Percentiles rank a stretch among this genome's conserved stretches.
phyloP scores from a whole-genome alignment of 2,797 vertebrate genomes.

The Xiphorhynchus erythropygius region DNA sequence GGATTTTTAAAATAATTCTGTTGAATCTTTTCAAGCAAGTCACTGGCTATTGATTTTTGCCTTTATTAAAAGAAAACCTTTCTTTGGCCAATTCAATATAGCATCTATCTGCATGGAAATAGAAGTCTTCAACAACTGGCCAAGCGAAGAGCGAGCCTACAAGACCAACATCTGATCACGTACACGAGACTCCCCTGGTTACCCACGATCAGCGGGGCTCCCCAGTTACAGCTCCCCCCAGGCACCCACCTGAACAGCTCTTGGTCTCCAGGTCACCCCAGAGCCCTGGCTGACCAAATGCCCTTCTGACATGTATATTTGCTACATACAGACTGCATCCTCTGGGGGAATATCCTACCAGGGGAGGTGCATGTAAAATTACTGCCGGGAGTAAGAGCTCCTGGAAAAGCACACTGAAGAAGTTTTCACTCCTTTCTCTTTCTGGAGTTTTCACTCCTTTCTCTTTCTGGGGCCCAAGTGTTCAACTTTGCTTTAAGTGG shows the following conservation, averaged over 20 bases:
- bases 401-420: neutral
- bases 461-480: neutral
- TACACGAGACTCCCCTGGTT: neutral
- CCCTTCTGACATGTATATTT: neutral
- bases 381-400: neutral
- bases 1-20: neutral
- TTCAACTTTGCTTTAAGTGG: neutral
- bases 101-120: neutral
- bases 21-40: neutral
- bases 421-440: neutral
- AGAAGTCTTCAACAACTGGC: neutral
- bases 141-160: neutral
- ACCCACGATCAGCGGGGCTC: neutral
- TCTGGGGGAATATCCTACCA: neutral
- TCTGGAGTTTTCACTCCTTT: neutral
- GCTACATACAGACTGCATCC: no score
- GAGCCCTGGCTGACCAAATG: rapidly evolving
- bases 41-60: neutral
- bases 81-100: neutral
- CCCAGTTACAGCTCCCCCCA: neutral
- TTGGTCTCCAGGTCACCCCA: neutral
- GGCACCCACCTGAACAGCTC: neutral
- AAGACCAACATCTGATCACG: neutral
- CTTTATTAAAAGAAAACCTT: neutral
- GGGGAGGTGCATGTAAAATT: neutral